Base-by-base conservation (phyloP, 2,888 invertebrate species). In the Xestobium rufovillosum region DNA sequence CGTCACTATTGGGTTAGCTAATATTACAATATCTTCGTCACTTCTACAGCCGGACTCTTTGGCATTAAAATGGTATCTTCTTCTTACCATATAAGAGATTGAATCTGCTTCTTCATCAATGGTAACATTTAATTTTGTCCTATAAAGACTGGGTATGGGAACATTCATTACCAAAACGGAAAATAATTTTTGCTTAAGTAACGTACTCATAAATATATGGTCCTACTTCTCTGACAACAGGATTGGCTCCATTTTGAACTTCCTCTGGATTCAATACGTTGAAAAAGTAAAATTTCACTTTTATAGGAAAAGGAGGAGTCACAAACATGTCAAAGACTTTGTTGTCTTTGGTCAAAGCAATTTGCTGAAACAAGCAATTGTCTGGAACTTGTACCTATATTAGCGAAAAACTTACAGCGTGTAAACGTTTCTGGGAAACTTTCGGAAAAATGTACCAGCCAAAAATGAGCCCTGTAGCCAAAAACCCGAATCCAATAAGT, bases 191-290 rank as follows among this genome's bases (percentile, higher is more conserved):
- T 8, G n/a, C 8, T 23, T 8, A 23, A 23, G 29, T 26, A 37
- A 61, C 71, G 67, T 65, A 78, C 78, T 73, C 68, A 46, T 78
- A 80, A 34, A 75, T 70, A 49, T 70, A 78, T 9, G 80, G 80
- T 13, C 80, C 80, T 3, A 71, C 57, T 59, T 80, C 76, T n/a
- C 60, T 48, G 1, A 80, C 49, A 10, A 60, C 60, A 0, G 80
- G 79, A 15, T 67, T 70, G 14, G 53, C 65, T 1, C 78, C 78
- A 0, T 50, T 47, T 44, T 64, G 67, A 2, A 78, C 65, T 1
- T 70, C 75, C 0, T 72, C 70, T 0, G 70, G 63, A 53, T 80
- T 80, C 9, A 72, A 70, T 2, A 80, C 75, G 52, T 78, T 71
- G 54, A 73, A 74, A 6, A 76, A 49, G 44, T 72, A 71, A 2